Conservation (phyloP, 1,140 invertebrate species). For the Diorhabda sublineata region DNA sequence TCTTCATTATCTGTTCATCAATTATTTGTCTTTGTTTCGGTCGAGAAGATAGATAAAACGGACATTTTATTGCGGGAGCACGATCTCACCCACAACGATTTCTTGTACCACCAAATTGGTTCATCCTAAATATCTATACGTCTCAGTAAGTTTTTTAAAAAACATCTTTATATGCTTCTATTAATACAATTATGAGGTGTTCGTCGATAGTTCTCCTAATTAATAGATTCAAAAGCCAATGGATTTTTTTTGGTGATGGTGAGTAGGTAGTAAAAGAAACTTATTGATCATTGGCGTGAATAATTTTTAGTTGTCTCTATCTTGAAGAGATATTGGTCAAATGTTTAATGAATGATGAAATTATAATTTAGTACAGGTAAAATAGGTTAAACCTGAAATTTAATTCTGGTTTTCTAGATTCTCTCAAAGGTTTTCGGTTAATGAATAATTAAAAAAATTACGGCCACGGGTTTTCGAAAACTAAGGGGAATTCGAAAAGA, state of each 20-base stretch:
- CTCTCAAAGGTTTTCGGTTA: neutral
- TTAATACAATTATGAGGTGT: neutral
- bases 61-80: neutral
- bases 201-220: neutral
- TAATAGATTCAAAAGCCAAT: too few relatives aligned
- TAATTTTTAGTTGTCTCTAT: too few relatives aligned
- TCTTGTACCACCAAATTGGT: neutral
- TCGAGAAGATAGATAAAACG: neutral
- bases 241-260: too few relatives aligned
- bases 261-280: too few relatives aligned
- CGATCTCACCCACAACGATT: neutral
- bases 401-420: too few relatives aligned
- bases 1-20: slow-evolving; percentile 2
- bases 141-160: neutral
- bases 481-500: too few relatives aligned
- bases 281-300: too few relatives aligned
- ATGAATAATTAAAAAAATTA: neutral
- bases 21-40: neutral
- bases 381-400: too few relatives aligned
- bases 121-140: neutral
- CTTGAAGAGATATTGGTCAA: too few relatives aligned
- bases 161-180: neutral
- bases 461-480: neutral
- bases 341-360: too few relatives aligned
- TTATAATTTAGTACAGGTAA: too few relatives aligned